Evolutionary conservation across 2,797 vertebrate genomes (phyloP).

Genomic region (Sciaenops ocellatus): DNA sequence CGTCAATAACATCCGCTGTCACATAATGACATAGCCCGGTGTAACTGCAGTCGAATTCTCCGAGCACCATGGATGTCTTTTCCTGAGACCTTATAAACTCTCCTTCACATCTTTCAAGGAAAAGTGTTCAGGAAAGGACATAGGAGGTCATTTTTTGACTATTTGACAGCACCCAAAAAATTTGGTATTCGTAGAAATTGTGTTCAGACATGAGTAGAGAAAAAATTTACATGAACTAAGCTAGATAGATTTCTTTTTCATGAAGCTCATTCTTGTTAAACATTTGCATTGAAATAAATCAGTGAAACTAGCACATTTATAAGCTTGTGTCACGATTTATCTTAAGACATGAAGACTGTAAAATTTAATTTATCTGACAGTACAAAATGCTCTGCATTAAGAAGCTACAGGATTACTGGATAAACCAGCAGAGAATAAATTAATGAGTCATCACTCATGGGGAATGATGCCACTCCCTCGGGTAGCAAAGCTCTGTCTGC

Average conservation of each 20-base stretch:
- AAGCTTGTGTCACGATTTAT: conserved; percentile 15
- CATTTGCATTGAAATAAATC: conserved; percentile 17
- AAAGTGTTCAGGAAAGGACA: too few species aligned
- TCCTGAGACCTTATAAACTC: too few species aligned
- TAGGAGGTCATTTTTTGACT: too few species aligned
- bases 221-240: conserved; percentile 9
- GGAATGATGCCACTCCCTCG: conserved; percentile 68
- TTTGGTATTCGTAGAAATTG: conserved; percentile 38
- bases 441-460: conserved; percentile 71
- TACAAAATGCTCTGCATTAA: conserved; percentile 33
- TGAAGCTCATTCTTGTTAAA: background rate
- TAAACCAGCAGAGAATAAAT: conserved; percentile 58
- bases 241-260: conserved; percentile 15
- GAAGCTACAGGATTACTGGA: conserved; percentile 46
- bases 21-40: too few species aligned
- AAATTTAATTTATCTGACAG: conserved; percentile 34
- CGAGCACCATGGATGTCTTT: too few species aligned
- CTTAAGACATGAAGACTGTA: background rate
- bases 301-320: conserved; percentile 10
- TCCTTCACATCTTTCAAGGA: too few species aligned
- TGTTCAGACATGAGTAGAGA: conserved; percentile 7
- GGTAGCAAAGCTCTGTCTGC: conserved; percentile 55
- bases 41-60: too few species aligned
- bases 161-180: background rate
- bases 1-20: too few species aligned